Base-by-base conservation (phyloP, 1,140 invertebrate species). In the Paramacrobiotus metropolitanus region DNA sequence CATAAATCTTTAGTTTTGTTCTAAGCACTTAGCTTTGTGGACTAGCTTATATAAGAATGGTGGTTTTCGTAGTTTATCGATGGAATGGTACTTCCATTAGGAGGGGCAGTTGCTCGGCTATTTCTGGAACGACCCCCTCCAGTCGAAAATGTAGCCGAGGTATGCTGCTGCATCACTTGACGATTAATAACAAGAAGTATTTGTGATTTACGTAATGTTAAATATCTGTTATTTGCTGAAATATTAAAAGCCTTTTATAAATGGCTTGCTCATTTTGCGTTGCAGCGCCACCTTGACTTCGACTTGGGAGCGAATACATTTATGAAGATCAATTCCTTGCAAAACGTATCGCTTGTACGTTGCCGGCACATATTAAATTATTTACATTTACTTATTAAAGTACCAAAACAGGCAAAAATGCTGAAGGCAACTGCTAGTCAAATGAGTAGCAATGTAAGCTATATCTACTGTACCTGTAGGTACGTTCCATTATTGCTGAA, bases 291-390 rank as follows among this genome's bases (percentile, higher is more conserved):
- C 48, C 24, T 55, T 9, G 48, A 55, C 24, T 18, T 55, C 15
- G 48, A 55, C 24, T 55, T 55, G 48, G 48, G 48, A 4, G 48
- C 9, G 9, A 55, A 55, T 55, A 55, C 48, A 18, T 55, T 55
- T 24, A 18, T 55, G 9, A 15, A 28, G 48, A 55, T 55, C 24
- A 55, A 55, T 28, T 55, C 48, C 9, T 18, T 55, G 48, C 48
- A 55, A 4, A 55, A 55, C 24, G 24, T 4, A 18, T 18, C 48
- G 24, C 4, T 55, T 24, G 48, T 55, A 28, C 9, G 48, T 40
- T 40, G n/a, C n/a, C n/a, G n/a, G n/a, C n/a, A n/a, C n/a, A n/a
- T n/a, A n/a, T n/a, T n/a, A n/a, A 40, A 40, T 40, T 40, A 9
- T n/a, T 40, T 40, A 9, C 34, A 40, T n/a, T 40, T 40, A n/a